These are phyloP conservation scores for Elephas maximus DNA, from an alignment of 2,113 vertebrate genomes.

Conservation along the genomic window DNA sequence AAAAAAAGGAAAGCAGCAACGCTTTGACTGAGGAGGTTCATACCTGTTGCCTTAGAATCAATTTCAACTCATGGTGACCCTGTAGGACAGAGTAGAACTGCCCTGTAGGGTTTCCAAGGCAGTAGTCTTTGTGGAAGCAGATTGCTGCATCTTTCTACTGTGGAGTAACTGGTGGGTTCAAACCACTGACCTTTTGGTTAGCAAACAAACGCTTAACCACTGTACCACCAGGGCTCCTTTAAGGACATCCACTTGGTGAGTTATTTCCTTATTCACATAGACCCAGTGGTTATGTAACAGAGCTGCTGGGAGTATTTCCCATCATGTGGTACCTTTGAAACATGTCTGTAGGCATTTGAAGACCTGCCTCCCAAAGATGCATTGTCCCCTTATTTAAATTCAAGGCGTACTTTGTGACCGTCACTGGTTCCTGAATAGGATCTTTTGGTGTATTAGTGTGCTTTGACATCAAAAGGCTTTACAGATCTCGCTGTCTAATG, in stretches of 20 bases:
- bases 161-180: no score
- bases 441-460: slow-evolving; percentile 67
- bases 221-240: not conserved
- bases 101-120: not conserved
- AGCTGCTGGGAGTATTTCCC: not conserved
- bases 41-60: not conserved
- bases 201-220: no score
- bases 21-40: not conserved
- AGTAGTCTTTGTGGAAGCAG: no score
- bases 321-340: slow-evolving; percentile 21
- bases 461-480: slow-evolving; percentile 72
- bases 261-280: slow-evolving; percentile 34
- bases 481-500: slow-evolving; percentile 73
- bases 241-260: not conserved
- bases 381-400: slow-evolving; percentile 70
- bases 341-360: slow-evolving; percentile 36
- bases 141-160: no score
- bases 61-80: not conserved
- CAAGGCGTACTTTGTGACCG: slow-evolving; percentile 49
- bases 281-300: not conserved
- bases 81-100: not conserved
- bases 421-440: slow-evolving; percentile 65
- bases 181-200: no score
- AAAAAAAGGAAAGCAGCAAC: not conserved
- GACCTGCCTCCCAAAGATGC: slow-evolving; percentile 8